Conservation (phyloP, 2,888 invertebrate species). For the Drosophila phalerata region DNA sequence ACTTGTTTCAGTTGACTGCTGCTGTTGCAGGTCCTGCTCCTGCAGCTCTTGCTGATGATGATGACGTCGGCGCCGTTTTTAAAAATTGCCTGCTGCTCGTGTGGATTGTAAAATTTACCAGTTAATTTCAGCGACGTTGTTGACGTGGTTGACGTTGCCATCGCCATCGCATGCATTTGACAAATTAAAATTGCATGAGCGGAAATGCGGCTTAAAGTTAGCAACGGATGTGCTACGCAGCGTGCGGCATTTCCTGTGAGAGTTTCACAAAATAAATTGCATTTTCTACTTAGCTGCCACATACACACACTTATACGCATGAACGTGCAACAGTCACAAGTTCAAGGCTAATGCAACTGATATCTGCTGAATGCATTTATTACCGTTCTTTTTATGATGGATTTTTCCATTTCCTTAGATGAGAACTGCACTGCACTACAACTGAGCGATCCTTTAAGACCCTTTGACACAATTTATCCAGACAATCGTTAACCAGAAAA, state of each 20-base stretch:
- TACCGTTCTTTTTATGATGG: conserved; percentile 28
- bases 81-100: conserved; percentile 66
- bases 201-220: conserved; percentile 79
- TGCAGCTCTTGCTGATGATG: conserved; percentile 23
- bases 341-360: conserved; percentile 60
- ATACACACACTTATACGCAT: neutral
- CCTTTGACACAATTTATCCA: conserved; percentile 55
- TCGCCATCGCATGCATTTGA: conserved; percentile 65
- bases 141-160: conserved; percentile 35
- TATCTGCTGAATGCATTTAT: conserved; percentile 45
- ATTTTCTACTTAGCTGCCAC: conserved; percentile 41
- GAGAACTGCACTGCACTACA: neutral
- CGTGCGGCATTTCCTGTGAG: conserved; percentile 54
- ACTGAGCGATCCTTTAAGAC: conserved; percentile 14
- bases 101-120: conserved; percentile 78
- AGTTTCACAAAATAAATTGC: conserved; percentile 56
- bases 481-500: conserved; percentile 33
- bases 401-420: conserved; percentile 4
- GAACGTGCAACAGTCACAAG: conserved; percentile 39
- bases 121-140: conserved; percentile 73
- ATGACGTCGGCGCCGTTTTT: conserved; percentile 48
- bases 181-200: conserved; percentile 81
- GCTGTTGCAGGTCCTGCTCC: conserved; percentile 17
- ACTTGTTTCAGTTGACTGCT: conserved; percentile 21
- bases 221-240: conserved; percentile 58